Evolutionary conservation across 35 echinoderm and acorn worm species (phyloP).

Genomic region (Diadema setosum): DNA sequence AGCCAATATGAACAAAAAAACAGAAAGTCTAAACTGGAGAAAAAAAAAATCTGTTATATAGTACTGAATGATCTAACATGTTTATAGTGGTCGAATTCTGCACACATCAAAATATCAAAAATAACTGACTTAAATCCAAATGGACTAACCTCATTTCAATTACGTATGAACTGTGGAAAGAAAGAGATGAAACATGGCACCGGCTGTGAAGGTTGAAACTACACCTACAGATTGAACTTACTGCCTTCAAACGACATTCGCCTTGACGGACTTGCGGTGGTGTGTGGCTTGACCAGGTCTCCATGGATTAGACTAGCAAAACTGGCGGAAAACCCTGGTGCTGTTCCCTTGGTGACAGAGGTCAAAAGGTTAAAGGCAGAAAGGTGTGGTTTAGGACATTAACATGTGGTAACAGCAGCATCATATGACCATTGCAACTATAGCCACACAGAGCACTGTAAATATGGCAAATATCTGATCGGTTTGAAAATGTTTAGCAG

Average conservation of each 20-base stretch:
- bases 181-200: no score
- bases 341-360: background rate
- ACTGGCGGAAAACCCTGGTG: background rate
- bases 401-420: background rate
- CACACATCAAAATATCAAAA: background rate
- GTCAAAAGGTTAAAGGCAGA: background rate
- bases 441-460: background rate
- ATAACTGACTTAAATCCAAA: no score
- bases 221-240: no score
- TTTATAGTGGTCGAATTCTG: no score
- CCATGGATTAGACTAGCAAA: background rate
- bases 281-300: background rate
- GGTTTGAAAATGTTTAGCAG: background rate
- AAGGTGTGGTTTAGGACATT: background rate
- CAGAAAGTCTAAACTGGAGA: background rate
- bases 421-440: background rate
- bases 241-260: no score
- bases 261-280: background rate
- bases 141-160: no score
- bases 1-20: background rate
- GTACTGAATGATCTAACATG: background rate
- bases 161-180: no score
- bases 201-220: no score
- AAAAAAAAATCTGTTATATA: background rate
- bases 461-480: background rate